These are phyloP conservation scores for Harpegnathos saltator DNA, from an alignment of 1,140 invertebrate genomes.

Conservation along the genomic window DNA sequence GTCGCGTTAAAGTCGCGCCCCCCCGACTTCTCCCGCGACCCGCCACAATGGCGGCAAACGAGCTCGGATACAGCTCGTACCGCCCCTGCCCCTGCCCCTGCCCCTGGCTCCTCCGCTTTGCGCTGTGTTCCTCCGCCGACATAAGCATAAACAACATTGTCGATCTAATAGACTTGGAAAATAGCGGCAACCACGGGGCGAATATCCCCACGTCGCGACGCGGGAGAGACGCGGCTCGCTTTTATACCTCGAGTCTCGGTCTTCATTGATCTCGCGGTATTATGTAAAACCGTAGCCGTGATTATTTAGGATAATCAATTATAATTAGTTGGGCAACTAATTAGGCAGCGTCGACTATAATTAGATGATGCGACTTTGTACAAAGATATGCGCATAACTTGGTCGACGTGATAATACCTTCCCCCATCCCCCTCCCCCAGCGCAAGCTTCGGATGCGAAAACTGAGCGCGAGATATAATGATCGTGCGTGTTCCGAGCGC, in stretches of 20 bases:
- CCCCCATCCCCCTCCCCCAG: too few relatives aligned
- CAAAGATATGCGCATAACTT: too few relatives aligned
- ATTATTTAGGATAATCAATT: too few relatives aligned
- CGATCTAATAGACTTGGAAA: slow-evolving; percentile 44
- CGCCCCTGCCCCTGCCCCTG: background rate
- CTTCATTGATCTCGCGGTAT: background rate
- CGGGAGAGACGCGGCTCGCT: background rate
- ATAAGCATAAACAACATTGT: slow-evolving; percentile 45
- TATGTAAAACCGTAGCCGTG: too few relatives aligned
- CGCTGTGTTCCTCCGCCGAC: background rate
- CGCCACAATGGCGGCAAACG: slow-evolving; percentile 50
- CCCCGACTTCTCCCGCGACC: too few relatives aligned
- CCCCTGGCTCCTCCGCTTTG: background rate
- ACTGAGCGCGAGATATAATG: background rate
- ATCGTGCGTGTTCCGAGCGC: background rate
- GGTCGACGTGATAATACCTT: too few relatives aligned
- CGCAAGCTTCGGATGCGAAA: background rate
- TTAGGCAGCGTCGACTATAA: too few relatives aligned
- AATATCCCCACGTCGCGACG: too few relatives aligned
- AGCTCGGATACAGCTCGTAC: slow-evolving; percentile 8
- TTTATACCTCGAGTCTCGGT: background rate
- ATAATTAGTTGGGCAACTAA: too few relatives aligned
- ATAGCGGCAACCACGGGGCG: background rate
- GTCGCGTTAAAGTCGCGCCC: slow-evolving; percentile 35
- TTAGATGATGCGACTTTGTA: too few relatives aligned